Base-by-base conservation (phyloP, 23 tunicate species). In the Halocynthia roretzi region DNA sequence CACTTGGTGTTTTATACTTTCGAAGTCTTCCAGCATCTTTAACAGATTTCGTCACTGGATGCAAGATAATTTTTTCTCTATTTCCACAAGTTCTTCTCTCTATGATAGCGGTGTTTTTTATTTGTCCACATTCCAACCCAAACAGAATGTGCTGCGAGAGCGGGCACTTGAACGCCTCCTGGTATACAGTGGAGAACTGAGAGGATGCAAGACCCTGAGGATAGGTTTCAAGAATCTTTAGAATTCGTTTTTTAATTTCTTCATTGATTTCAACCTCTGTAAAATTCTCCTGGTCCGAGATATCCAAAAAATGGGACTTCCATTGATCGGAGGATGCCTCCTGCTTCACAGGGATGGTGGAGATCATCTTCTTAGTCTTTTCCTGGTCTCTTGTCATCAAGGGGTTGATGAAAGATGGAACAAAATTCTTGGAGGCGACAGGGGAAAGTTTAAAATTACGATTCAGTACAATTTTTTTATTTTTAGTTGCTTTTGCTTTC, bases 51-150 rank as follows among this genome's bases (percentile, higher is more conserved):
- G 7, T 63, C 7, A 63, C 44, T 63, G 68, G 68, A 44, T 63
- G 68, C 20, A 63, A 63, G 20, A 63, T 63, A 63, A 63, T 63
- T 10, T 63, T 63, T 10, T 63, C 68, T 7, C 68, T 8, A 63
- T 63, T 63, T 8, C 68, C 68, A 19, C 11, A 19, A 19, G 68
- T 63, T 8, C 20, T 31, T 10, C 22, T 63, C 68, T 63, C 68
- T 19, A 63, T 44, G 8, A 7, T 10, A 10, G 11, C 68, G 21
- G 21, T 44, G 21, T 10, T 44, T 63, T 63, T 44, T 8, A 63
- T 44, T 10, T 19, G 21, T 7, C 68, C 68, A 10, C 68, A 63
- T 63, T 63, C 68, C 68, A 63, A 63, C 20, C 22, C 22, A 19
- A 19, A 19, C 68, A 63, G 11, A 63, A 63, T 63, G 8, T 7